Conservation (phyloP, 2,113 vertebrate genomes). For the Notothenia coriiceps region DNA sequence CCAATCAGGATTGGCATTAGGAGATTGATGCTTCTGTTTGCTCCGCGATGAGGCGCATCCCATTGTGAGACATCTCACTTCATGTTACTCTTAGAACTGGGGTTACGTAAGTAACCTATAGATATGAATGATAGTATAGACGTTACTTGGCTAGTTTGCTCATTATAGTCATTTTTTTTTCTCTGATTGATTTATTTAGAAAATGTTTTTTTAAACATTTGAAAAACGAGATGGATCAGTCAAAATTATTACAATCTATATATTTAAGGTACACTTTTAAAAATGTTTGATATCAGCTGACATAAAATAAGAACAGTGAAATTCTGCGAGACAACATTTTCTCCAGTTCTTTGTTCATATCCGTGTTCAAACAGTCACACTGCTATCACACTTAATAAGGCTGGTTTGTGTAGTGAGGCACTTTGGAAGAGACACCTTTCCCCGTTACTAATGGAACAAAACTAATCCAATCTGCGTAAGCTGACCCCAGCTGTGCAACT, state of each 20-base stretch:
- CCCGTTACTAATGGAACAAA: slow-evolving; percentile 61
- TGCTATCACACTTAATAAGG: slow-evolving; percentile 32
- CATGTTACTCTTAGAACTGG: no score
- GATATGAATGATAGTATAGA: no score
- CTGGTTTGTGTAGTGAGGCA: slow-evolving; percentile 46
- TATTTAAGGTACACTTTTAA: no score
- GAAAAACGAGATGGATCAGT: no score
- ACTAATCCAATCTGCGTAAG: slow-evolving; percentile 64
- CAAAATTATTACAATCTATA: neutral
- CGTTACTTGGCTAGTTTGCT: neutral
- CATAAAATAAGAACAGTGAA: neutral
- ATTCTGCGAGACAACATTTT: neutral
- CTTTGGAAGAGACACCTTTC: slow-evolving; percentile 55
- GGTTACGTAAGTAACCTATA: no score
- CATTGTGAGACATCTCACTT: no score
- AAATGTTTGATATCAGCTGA: neutral
- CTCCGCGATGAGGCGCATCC: no score
- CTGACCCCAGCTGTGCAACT: slow-evolving; percentile 57
- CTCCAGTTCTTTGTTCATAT: slow-evolving; percentile 18
- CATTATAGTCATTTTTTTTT: neutral
- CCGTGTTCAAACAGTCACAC: slow-evolving; percentile 28
- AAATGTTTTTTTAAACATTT: neutral
- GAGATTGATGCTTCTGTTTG: no score
- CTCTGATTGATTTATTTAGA: neutral
- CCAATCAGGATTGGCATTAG: no score